These are phyloP conservation scores for Rhynchopsitta pachyrhyncha DNA, from an alignment of 2,113 vertebrate genomes.

Conservation along the genomic window DNA sequence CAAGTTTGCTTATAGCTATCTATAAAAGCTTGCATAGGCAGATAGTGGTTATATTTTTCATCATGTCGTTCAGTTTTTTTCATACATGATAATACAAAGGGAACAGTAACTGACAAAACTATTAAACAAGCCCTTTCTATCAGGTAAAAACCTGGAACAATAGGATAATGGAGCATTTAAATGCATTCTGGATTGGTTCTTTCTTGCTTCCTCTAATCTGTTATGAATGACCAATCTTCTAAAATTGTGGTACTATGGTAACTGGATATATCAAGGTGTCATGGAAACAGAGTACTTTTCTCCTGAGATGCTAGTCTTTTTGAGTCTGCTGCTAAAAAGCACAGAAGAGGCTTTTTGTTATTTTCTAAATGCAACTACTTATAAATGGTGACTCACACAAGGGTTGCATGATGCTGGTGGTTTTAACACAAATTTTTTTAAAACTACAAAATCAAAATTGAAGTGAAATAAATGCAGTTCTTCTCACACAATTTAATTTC, in stretches of 20 bases:
- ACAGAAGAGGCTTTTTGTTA: background rate
- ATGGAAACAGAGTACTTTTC: background rate
- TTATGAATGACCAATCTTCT: background rate
- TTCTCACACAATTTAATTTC: background rate
- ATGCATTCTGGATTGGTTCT: background rate
- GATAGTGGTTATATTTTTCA: background rate
- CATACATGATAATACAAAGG: background rate
- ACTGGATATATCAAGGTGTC: constrained; percentile 19
- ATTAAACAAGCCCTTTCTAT: background rate
- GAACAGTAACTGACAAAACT: background rate
- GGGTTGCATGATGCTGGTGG: background rate
- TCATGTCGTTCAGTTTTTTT: background rate
- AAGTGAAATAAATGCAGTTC: background rate
- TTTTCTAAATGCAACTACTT: background rate
- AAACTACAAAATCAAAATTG: background rate
- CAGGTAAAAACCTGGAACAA: background rate
- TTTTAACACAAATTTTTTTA: background rate
- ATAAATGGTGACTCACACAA: background rate
- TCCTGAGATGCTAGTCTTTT: background rate
- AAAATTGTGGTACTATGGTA: constrained; percentile 28
- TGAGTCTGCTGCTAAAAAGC: background rate
- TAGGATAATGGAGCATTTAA: background rate
- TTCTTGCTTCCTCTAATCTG: background rate
- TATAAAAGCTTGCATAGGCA: background rate
- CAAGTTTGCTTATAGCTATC: background rate